phyloP scores from a whole-genome alignment of 2,113 vertebrate genomes.

The Anoplopoma fimbria region DNA sequence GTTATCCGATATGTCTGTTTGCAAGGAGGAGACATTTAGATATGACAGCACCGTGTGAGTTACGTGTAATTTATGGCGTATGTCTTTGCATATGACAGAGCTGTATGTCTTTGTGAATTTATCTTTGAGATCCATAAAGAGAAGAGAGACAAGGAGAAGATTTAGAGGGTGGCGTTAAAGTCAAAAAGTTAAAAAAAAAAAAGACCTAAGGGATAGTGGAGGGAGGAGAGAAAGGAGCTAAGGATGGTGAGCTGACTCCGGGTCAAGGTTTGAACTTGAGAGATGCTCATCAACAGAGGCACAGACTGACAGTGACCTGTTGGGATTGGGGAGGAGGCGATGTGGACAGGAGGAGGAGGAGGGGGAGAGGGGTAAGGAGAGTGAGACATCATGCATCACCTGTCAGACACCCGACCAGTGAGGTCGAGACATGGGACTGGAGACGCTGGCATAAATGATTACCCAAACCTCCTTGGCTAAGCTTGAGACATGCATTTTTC shows the following conservation, averaged over 20 bases:
- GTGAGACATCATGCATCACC: constrained; percentile 72
- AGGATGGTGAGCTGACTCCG: constrained; percentile 34
- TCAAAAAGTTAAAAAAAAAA: constrained; percentile 37
- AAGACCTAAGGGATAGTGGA: constrained; percentile 6
- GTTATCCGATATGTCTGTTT: constrained; percentile 5
- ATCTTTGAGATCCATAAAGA: constrained; percentile 10
- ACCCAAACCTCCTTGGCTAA: constrained; percentile 70
- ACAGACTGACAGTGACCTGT: constrained; percentile 53
- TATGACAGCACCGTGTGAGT: not conserved
- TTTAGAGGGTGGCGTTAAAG: constrained; percentile 49
- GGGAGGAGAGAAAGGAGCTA: not conserved
- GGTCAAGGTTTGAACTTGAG: constrained; percentile 73
- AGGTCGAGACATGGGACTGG: constrained; percentile 69
- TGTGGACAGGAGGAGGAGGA: constrained; percentile 21
- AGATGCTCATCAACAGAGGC: constrained; percentile 70
- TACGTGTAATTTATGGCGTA: constrained; percentile 30
- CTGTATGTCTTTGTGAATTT: constrained; percentile 34
- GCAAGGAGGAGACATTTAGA: constrained; percentile 4
- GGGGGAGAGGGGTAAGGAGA: not conserved
- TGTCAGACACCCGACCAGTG: constrained; percentile 69
- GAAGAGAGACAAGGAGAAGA: constrained; percentile 8
- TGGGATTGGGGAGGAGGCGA: constrained; percentile 1
- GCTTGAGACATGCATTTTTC: constrained; percentile 79
- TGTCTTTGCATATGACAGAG: constrained; percentile 37
- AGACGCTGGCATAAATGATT: constrained; percentile 79